A percentile compares a stretch with the other conserved stretches of the same genome.
phyloP scores from a whole-genome alignment of 2,113 vertebrate species.

The Camarhynchus parvulus region DNA sequence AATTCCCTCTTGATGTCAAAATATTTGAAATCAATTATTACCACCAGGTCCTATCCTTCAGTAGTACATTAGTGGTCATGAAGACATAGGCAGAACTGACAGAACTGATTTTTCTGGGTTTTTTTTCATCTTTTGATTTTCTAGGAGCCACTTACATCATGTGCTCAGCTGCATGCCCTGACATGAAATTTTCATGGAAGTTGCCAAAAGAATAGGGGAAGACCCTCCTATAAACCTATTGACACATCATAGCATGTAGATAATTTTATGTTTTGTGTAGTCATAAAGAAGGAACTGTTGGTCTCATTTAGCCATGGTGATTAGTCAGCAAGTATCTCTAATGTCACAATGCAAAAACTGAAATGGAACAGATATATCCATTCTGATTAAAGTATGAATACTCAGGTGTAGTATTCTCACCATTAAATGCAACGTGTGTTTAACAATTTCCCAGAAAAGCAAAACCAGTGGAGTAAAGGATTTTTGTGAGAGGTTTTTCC shows the following conservation, averaged over 20 bases:
- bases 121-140: background rate
- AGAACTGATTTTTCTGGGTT: background rate
- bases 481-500: background rate
- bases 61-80: background rate
- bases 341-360: background rate
- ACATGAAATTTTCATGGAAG: background rate
- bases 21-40: background rate
- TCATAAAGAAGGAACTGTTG: background rate
- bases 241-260: background rate
- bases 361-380: background rate
- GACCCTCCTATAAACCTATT: background rate
- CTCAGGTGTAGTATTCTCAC: background rate
- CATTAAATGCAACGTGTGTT: background rate
- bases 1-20: background rate
- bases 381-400: background rate
- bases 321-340: background rate
- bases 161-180: background rate
- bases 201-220: background rate
- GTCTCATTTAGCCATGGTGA: background rate
- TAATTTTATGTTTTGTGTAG: background rate
- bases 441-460: background rate
- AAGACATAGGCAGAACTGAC: background rate
- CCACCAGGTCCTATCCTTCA: background rate
- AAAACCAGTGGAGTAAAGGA: background rate
- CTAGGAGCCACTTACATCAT: accelerated